phyloP scores from a whole-genome alignment of 2,888 invertebrate species.

The Monoplex corrugatus region DNA sequence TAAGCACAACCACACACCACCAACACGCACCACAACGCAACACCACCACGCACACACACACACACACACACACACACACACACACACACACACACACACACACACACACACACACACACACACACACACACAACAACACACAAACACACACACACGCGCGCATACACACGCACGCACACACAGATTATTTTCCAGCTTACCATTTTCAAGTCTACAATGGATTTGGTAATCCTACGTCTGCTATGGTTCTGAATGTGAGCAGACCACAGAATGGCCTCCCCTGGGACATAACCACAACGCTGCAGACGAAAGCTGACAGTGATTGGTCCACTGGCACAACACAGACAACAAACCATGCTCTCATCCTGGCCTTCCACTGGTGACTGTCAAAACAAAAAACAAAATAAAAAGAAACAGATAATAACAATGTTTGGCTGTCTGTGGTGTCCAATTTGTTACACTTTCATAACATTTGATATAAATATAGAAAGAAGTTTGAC shows the following conservation, averaged over 20 bases:
- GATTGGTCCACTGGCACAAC: slow-evolving; percentile 89
- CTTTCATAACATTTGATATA: no score
- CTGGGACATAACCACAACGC: slow-evolving; percentile 96
- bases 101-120: not conserved
- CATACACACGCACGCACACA: not conserved
- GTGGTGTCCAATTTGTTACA: no score
- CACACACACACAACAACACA: not conserved
- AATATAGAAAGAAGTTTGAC: no score
- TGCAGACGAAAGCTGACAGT: slow-evolving; percentile 92
- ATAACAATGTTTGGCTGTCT: no score
- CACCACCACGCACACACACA: no score
- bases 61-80: no score
- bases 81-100: not conserved
- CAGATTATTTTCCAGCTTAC: slow-evolving; percentile 77
- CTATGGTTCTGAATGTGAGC: slow-evolving; percentile 93
- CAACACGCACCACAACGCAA: no score
- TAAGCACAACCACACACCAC: not conserved
- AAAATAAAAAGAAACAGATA: no score
- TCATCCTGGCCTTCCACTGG: slow-evolving; percentile 85
- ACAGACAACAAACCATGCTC: slow-evolving; percentile 84
- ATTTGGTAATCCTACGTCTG: slow-evolving; percentile 91
- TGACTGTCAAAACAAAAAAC: not conserved
- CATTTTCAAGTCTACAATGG: slow-evolving; percentile 92
- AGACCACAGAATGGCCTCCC: slow-evolving; percentile 93
- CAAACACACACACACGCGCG: not conserved